Conservation (phyloP, 2,888 invertebrate genomes). For the Cyaniris semiargus region DNA sequence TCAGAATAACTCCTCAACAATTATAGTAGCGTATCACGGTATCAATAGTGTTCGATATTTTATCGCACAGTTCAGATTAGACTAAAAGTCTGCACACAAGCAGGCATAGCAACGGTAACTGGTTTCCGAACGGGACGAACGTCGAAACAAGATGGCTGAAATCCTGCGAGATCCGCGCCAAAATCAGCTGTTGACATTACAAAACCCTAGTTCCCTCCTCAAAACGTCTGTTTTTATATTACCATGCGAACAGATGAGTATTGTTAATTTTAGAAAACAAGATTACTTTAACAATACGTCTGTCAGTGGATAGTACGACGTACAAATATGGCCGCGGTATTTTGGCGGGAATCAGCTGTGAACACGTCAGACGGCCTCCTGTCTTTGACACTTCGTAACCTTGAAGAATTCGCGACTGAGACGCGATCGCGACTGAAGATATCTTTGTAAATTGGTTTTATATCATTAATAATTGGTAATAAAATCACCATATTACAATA, state of each 20-base stretch:
- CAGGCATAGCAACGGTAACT: constrained; percentile 39
- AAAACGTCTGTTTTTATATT: neutral
- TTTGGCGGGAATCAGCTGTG: constrained; percentile 53
- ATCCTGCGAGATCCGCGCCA: constrained; percentile 41
- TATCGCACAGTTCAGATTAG: constrained; percentile 29
- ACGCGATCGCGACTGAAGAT: neutral
- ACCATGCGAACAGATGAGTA: constrained; percentile 33
- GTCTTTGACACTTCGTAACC: constrained; percentile 31
- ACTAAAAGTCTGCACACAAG: constrained; percentile 25
- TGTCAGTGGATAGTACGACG: constrained; percentile 30
- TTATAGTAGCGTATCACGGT: too few species aligned
- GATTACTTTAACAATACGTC: constrained; percentile 39
- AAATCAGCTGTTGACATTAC: constrained; percentile 47
- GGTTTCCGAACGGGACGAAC: constrained; percentile 43
- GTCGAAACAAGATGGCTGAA: constrained; percentile 45
- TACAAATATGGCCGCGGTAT: constrained; percentile 40
- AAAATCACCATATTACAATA: neutral
- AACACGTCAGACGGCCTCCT: constrained; percentile 43
- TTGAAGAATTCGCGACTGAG: constrained; percentile 24
- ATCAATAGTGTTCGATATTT: constrained; percentile 25
- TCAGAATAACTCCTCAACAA: neutral
- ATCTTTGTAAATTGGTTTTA: neutral
- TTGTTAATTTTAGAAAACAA: constrained; percentile 38
- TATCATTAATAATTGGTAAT: neutral
- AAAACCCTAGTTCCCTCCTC: neutral